Evolutionary conservation across 2,888 invertebrate genomes (phyloP).

Genomic region (Drosophila bunnanda): DNA sequence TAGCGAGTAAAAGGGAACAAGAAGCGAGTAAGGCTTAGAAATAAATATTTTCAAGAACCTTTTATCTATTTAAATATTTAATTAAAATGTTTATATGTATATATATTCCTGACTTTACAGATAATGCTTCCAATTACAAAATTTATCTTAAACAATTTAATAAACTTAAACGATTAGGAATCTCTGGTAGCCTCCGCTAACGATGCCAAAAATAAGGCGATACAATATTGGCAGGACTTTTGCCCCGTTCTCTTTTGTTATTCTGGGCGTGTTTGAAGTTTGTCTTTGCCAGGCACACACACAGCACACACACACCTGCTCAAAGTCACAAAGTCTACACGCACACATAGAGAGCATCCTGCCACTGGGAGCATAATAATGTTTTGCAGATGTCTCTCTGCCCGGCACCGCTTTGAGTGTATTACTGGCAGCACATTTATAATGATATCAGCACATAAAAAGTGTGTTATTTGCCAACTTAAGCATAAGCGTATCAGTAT

Average conservation of each 20-base stretch:
- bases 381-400: constrained; percentile 11
- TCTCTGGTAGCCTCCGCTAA: not conserved
- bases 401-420: constrained; percentile 37
- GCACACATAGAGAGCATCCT: not conserved
- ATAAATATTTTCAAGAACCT: too few species aligned
- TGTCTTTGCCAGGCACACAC: constrained; percentile 4
- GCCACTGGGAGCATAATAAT: constrained; percentile 28
- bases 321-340: constrained; percentile 3
- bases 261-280: constrained; percentile 14
- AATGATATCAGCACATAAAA: constrained; percentile 56
- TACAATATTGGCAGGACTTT: constrained; percentile 4
- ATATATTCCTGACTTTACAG: not conserved
- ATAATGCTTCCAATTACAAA: too few species aligned
- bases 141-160: not conserved
- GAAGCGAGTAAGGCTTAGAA: too few species aligned
- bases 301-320: not conserved
- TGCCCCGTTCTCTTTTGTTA: constrained; percentile 12
- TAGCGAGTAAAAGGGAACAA: too few species aligned
- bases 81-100: too few species aligned
- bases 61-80: too few species aligned
- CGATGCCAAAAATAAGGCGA: constrained; percentile 8
- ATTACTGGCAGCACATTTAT: constrained; percentile 41
- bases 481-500: constrained; percentile 50
- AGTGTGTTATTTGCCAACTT: constrained; percentile 59
- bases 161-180: not conserved